These are phyloP conservation scores for Gandaritis pyraliata DNA, from an alignment of 2,888 invertebrate genomes.

Conservation along the genomic window DNA sequence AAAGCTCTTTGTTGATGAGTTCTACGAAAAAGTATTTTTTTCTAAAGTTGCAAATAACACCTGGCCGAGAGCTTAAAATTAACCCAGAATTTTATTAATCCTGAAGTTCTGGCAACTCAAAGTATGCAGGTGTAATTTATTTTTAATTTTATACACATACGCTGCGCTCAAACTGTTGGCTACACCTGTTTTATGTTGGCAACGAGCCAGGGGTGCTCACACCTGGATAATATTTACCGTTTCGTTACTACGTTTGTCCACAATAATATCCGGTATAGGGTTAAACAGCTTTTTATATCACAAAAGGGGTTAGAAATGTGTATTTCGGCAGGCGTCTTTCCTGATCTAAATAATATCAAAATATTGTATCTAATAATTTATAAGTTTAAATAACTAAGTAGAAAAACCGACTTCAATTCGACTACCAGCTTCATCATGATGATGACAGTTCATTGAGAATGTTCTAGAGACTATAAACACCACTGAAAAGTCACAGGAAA, in stretches of 20 bases:
- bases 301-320: background rate
- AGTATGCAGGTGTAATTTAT: constrained; percentile 3
- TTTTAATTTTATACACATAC: constrained; percentile 8
- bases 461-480: no score
- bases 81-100: background rate
- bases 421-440: no score
- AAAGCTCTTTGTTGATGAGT: no score
- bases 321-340: no score
- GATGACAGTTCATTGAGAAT: no score
- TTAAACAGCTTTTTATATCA: constrained; percentile 2
- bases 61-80: background rate
- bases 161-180: constrained; percentile 3
- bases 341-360: no score
- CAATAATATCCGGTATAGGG: constrained; percentile 18
- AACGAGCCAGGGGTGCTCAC: constrained; percentile 9
- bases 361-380: no score
- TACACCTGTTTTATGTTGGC: constrained; percentile 21
- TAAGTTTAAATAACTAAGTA: no score
- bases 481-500: no score
- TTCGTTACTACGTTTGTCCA: constrained; percentile 6
- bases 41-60: no score
- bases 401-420: no score
- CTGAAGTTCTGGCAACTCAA: background rate
- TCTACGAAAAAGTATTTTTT: no score
- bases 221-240: constrained; percentile 25